Evolutionary conservation across 1,140 invertebrate species (phyloP).

Genomic region (Caenorhabditis latens): DNA sequence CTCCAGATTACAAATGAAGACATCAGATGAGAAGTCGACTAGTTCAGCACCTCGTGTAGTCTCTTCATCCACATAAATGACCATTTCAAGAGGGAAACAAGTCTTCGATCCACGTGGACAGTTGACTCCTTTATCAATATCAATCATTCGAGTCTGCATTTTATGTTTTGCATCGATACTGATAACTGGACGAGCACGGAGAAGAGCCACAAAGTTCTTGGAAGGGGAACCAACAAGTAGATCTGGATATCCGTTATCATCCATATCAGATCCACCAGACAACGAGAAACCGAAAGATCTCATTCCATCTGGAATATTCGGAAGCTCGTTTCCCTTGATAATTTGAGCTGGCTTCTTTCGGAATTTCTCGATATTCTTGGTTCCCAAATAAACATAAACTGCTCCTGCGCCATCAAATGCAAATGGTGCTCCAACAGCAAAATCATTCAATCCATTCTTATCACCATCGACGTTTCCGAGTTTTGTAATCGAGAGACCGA

Average conservation of each 20-base stretch:
- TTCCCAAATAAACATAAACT: constrained; percentile 90
- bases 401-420: constrained; percentile 84
- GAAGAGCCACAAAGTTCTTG: constrained; percentile 82
- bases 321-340: constrained; percentile 57
- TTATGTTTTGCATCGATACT: constrained; percentile 66
- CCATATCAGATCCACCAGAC: constrained; percentile 89
- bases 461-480: constrained; percentile 92
- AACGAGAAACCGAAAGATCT: constrained; percentile 88
- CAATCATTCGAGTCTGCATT: constrained; percentile 68
- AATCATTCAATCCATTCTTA: constrained; percentile 83
- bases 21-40: constrained; percentile 58
- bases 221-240: constrained; percentile 90
- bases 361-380: constrained; percentile 72
- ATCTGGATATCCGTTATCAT: constrained; percentile 92
- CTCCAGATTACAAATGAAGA: constrained; percentile 61
- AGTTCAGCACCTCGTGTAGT: constrained; percentile 55
- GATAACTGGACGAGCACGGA: constrained; percentile 70
- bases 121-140: constrained; percentile 68
- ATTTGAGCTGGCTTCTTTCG: constrained; percentile 67
- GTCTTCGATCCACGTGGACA: constrained; percentile 69
- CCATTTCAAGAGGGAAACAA: constrained; percentile 69
- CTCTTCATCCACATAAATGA: constrained; percentile 66
- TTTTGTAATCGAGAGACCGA: constrained; percentile 84
- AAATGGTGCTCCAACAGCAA: constrained; percentile 92
- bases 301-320: constrained; percentile 56